Base-by-base conservation (phyloP, 1,140 invertebrate genomes). In the Nasonia giraulti region DNA sequence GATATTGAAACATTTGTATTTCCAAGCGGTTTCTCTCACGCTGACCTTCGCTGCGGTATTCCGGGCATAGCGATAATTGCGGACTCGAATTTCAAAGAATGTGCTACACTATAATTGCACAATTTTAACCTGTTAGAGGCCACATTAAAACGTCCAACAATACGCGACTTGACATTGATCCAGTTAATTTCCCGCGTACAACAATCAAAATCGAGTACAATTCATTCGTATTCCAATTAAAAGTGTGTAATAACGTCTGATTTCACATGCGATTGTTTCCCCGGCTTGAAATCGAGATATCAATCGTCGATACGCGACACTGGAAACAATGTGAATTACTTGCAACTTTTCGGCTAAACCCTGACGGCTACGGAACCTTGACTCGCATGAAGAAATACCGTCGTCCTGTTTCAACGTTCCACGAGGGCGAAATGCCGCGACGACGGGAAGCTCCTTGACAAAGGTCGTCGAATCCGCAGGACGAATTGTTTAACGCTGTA, bases 361-460 rank as follows among this genome's bases (percentile, higher is more conserved):
- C 75, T 50, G 75, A 50, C 47, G 75, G 75, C 14, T 17, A 50
- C 14, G 12, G 11, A 12, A n/a, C 75, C 75, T 77, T 77, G 75
- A 55, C 23, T 27, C 47, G 75, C 33, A 12, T 77, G 75, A 77
- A 55, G n/a, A 77, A 77, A 77, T 44, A 47, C 6, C 74, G 37
- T 76, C 33, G 74, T 76, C n/a, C 37, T 17, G 47, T 50, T 50
- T 50, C 47, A 37, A 5, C 33, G 33, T 33, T 33, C 33, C 47
- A 12, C 47, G 11, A 50, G 31, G 33, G n/a, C 74, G 37, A 20
- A 7, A 20, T 14, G 11, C 74, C 33, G 71, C 23, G 71, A 73
- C 20, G 31, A 8, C 44, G 47, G 75, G 75, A 77, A 77, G 75
- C 47, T 77, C 47, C 75, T 77, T 55, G 75, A 55, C 75, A n/a